Base-by-base conservation (phyloP, 2,797 vertebrate genomes). In the Brachymystax lenok region DNA sequence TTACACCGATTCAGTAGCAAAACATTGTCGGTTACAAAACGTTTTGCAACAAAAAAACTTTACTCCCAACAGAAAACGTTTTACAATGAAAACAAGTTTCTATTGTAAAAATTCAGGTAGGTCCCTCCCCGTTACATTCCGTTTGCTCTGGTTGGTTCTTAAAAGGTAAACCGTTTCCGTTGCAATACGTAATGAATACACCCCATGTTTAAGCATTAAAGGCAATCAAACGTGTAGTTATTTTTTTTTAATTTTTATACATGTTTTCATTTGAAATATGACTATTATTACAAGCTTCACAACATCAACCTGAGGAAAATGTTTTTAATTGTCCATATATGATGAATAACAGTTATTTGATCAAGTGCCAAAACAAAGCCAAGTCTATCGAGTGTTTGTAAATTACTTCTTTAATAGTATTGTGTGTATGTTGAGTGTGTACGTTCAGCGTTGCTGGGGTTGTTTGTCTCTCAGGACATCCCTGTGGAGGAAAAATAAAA, bases 391-490 rank as follows among this genome's bases (percentile, higher is more conserved):
- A 86, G 79, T 24, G 78, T 46, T 46, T 27, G 73, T 64, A 40
- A 69, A 33, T 59, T 40, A 81, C 80, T 79, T 73, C 80, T 30
- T 79, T 80, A 77, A 10, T 30, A 35, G 74, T 64, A 59, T 17
- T 73, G 71, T 74, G 40, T 19, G 69, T 50, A 46, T 79, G 51
- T 50, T 74, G 76, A 56, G 80, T 86, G 17, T 30, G 67, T 35
- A n/a, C 51, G 79, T 77, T 46, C 67, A 74, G 69, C 69, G 27
- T 1, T 69, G 76, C 81, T 64, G 74, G 74, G 69, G 81, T 27
- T 56, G 72, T 76, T 27, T 19, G 14, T 56, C 70, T 76, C 78
- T 95, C 85, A 95, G 3, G 88, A 91, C 61, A 95, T 0, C 83
- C 93, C 94, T 95, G 86, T 73, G 59, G 68, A 83, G 35, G 74